Base-by-base conservation (phyloP, 2,888 invertebrate species). In the Apomyelois bistriatella region DNA sequence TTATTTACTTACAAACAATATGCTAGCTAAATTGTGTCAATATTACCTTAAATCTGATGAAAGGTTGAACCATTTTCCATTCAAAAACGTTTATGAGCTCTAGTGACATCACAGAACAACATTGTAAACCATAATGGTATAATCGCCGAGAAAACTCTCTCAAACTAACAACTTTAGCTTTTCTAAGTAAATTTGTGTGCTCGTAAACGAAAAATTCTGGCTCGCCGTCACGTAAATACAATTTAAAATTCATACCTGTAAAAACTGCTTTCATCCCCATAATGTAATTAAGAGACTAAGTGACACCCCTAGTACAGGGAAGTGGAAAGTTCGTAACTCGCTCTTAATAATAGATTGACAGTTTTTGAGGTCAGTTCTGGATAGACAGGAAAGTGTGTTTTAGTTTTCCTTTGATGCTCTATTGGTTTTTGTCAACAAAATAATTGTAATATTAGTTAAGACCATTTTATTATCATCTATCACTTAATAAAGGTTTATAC, bases 201-300 rank as follows among this genome's bases (percentile, higher is more conserved):
- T 53, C 52, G 59, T 59, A 62, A 58, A 60, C 56, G 42, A 28
- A 48, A 55, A 49, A 52, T 22, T 43, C 60, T 59, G 58, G 65
- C 7, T 9, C 32, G 32, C 32, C 54, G 32, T 62, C 62, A 68
- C 64, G 72, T 66, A 70, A 72, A 78, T 64, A 71, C 70, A 81
- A 82, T 84, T 82, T 84, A 77, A 84, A 82, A 82, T 85, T 81
- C 76, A 79, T 74, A 77, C 70, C 74, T 77, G 74, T 77, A 76
- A 80, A 82, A 85, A 81, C 77, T 74, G 72, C 81, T 83, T 82
- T 81, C 77, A 82, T 82, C 79, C 75, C 72, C 70, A 65, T 82
- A 81, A 79, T 78, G 72, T 74, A 71, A 81, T 79, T 72, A 57
- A 64, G 62, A 66, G 68, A 69, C 72, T 77, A 72, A 76, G 76